Conservation (phyloP, 2,797 vertebrate species). For the Mus caroli region DNA sequence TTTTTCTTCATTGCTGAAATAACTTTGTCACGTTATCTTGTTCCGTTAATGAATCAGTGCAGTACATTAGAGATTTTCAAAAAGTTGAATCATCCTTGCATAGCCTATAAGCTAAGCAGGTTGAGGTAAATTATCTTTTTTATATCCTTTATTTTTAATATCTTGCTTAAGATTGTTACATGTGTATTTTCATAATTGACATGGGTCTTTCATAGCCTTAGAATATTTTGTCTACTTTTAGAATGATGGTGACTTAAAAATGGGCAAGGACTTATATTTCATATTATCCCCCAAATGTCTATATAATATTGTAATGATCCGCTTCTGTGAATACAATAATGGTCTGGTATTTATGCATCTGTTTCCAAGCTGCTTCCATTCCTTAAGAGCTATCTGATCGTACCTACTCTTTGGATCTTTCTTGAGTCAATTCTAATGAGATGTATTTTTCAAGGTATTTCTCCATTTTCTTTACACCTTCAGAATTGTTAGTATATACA, state of each 20-base stretch:
- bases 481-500: not conserved
- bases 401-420: not conserved
- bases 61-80: conserved; percentile 10
- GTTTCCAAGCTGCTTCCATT: not conserved
- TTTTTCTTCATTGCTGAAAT: conserved; percentile 22
- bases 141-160: not conserved
- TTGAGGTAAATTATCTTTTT: conserved; percentile 14
- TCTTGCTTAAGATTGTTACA: not conserved
- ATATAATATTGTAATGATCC: not conserved
- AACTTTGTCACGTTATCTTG: not conserved
- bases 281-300: not conserved
- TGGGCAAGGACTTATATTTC: not conserved
- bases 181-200: not conserved
- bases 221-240: conserved; percentile 49
- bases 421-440: conserved; percentile 18
- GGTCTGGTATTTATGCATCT: not conserved
- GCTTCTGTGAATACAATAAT: not conserved
- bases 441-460: conserved; percentile 32
- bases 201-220: not conserved
- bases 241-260: not conserved
- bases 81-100: not conserved
- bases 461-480: conserved; percentile 44
- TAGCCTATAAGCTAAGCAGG: not conserved
- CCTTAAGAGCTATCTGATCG: not conserved
- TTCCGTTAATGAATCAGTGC: not conserved